Conservation (phyloP, 2,888 invertebrate species). For the Hanleya hanleyi region DNA sequence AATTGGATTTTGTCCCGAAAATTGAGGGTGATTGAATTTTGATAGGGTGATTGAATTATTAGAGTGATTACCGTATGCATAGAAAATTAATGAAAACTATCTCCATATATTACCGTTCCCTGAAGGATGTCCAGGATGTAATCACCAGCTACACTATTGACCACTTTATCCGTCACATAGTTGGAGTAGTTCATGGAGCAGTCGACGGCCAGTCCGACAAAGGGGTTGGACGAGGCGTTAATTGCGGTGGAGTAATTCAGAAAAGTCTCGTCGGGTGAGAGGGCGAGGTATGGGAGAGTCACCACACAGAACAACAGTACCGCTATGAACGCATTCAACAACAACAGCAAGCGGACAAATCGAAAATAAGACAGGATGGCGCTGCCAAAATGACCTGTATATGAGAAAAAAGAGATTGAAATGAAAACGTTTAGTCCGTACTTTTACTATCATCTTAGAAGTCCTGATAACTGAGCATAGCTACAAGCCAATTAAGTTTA, state of each 20-base stretch:
- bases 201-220: conserved; percentile 26
- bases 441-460: not conserved
- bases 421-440: not conserved
- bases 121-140: conserved; percentile 57
- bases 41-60: no score
- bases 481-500: not conserved
- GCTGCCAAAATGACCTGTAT: conserved; percentile 67
- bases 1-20: no score
- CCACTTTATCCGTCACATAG: conserved; percentile 22
- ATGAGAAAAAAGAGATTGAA: not conserved
- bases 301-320: conserved; percentile 81
- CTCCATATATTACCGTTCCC: conserved; percentile 69
- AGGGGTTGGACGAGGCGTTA: not conserved
- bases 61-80: no score
- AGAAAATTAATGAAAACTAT: no score
- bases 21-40: no score
- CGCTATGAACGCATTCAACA: conserved; percentile 84
- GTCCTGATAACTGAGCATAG: not conserved
- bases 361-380: conserved; percentile 81
- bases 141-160: conserved; percentile 24
- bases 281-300: conserved; percentile 77
- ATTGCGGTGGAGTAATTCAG: conserved; percentile 22
- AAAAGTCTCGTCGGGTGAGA: conserved; percentile 72
- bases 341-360: conserved; percentile 89
- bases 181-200: conserved; percentile 42